Evolutionary conservation across 2,797 vertebrate genomes (phyloP).

Genomic region (Macrochelys suwanniensis): DNA sequence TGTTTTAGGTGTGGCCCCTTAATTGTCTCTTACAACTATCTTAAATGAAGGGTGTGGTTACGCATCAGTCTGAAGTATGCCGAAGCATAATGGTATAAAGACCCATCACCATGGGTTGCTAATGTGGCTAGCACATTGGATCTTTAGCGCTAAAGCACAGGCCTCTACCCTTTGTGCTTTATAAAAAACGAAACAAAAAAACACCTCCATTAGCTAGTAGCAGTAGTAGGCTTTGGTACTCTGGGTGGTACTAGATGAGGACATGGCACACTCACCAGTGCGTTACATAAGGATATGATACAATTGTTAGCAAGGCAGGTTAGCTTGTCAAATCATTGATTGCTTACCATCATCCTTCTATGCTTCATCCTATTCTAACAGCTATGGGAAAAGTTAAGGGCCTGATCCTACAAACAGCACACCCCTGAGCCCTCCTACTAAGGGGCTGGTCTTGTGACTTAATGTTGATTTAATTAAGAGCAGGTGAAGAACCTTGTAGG

Average conservation of each 20-base stretch:
- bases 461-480: background rate
- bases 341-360: background rate
- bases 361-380: background rate
- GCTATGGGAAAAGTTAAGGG: background rate
- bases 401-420: background rate
- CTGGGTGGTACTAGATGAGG: background rate
- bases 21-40: background rate
- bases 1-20: background rate
- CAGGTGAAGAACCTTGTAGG: background rate
- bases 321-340: background rate
- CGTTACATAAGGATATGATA: background rate
- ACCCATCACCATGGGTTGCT: background rate
- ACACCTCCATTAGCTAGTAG: background rate
- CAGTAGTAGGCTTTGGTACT: background rate
- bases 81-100: background rate
- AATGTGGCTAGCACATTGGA: background rate
- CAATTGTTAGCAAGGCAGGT: background rate
- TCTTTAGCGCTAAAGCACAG: background rate
- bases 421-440: rapidly evolving
- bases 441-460: background rate
- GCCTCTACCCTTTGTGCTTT: background rate
- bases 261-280: background rate
- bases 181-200: background rate
- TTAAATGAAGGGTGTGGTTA: background rate
- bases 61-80: background rate